Conservation (phyloP, 2,888 invertebrate species). For the Anoncus sp. region DNA sequence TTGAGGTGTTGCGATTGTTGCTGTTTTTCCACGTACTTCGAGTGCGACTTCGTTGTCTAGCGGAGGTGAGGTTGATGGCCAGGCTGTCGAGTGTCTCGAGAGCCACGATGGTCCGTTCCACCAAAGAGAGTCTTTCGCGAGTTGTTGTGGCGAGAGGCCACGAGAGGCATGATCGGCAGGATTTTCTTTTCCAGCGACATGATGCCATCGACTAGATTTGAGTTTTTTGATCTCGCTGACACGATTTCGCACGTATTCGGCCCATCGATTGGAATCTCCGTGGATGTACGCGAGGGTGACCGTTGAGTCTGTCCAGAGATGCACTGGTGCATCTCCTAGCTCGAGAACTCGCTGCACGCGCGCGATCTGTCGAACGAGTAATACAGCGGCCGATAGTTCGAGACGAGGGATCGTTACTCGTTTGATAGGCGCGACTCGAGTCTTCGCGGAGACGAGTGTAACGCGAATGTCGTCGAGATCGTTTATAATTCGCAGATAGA, state of each 20-base stretch:
- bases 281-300: slow-evolving; percentile 67
- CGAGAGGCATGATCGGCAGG: slow-evolving; percentile 72
- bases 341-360: slow-evolving; percentile 33
- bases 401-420: slow-evolving; percentile 49
- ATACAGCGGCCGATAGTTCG: slow-evolving; percentile 43
- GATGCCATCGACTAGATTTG: slow-evolving; percentile 64
- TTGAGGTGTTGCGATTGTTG: slow-evolving; percentile 15
- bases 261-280: slow-evolving; percentile 64
- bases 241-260: slow-evolving; percentile 69
- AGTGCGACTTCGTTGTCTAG: slow-evolving; percentile 9
- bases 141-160: slow-evolving; percentile 53
- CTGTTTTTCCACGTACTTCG: slow-evolving; percentile 21
- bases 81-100: slow-evolving; percentile 27
- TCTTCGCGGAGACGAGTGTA: slow-evolving; percentile 43
- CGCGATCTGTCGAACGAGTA: slow-evolving; percentile 39
- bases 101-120: slow-evolving; percentile 46
- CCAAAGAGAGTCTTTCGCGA: slow-evolving; percentile 24
- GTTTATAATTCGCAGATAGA: slow-evolving; percentile 38
- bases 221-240: slow-evolving; percentile 66
- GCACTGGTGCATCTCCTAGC: slow-evolving; percentile 28
- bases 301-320: slow-evolving; percentile 69
- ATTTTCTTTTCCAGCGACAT: slow-evolving; percentile 65
- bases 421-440: slow-evolving; percentile 54
- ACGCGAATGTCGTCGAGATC: slow-evolving; percentile 11
- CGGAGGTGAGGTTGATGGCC: slow-evolving; percentile 16